phyloP scores from a whole-genome alignment of 2,797 vertebrate genomes.

The Centroberyx gerrardi region DNA sequence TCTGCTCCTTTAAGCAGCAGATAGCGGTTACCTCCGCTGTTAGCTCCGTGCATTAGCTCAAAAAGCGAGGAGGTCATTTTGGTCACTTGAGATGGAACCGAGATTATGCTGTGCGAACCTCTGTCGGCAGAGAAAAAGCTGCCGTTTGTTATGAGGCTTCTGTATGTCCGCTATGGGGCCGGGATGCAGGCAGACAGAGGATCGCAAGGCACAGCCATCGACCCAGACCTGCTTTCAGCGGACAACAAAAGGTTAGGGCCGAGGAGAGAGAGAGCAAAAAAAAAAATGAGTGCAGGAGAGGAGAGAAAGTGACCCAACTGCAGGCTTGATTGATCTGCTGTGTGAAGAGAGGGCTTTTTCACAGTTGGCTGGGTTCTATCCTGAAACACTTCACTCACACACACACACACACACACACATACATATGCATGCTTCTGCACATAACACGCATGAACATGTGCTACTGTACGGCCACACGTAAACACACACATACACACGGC shows the following conservation, averaged over 20 bases:
- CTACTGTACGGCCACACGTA: constrained; percentile 13
- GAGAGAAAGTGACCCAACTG: constrained; percentile 48
- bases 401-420: constrained; percentile 7
- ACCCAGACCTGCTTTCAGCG: constrained; percentile 39
- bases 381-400: constrained; percentile 54
- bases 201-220: constrained; percentile 51
- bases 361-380: constrained; percentile 56
- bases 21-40: constrained; percentile 46
- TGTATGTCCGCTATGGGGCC: constrained; percentile 29
- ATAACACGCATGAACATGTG: constrained; percentile 33
- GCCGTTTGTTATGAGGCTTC: constrained; percentile 28
- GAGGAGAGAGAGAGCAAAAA: neutral
- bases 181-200: constrained; percentile 14
- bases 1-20: constrained; percentile 47
- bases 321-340: constrained; percentile 64
- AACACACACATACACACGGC: neutral
- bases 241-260: constrained; percentile 38
- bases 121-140: constrained; percentile 39
- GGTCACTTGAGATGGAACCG: constrained; percentile 64
- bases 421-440: constrained; percentile 18
- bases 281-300: constrained; percentile 14
- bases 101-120: constrained; percentile 40
- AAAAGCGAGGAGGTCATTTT: constrained; percentile 63
- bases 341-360: constrained; percentile 57
- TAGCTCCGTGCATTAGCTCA: constrained; percentile 64